A percentile compares a stretch with the other conserved stretches of the same genome.
phyloP scores from a whole-genome alignment of 2,888 invertebrate genomes.

The Polyommatus iphigenia region DNA sequence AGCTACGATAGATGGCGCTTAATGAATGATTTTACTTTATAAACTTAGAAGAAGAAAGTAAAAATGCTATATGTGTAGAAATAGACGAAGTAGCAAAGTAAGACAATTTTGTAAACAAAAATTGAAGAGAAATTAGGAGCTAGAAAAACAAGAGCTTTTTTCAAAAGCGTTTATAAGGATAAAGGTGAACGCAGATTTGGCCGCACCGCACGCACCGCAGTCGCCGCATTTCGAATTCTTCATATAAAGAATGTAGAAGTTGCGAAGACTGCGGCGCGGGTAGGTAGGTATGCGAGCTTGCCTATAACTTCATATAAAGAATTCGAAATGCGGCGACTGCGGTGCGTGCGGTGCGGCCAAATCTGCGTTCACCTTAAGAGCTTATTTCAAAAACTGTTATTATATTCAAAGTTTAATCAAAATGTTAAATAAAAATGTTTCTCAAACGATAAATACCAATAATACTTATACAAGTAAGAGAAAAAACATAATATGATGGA shows the following conservation, averaged over 20 bases:
- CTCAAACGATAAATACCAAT: background rate
- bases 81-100: background rate
- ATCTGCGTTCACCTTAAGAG: too few relatives aligned
- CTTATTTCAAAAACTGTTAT: background rate
- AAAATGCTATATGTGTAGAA: background rate
- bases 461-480: background rate
- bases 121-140: background rate
- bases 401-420: background rate
- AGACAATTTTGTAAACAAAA: background rate
- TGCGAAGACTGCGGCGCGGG: too few relatives aligned
- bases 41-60: background rate
- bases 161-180: background rate
- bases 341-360: too few relatives aligned
- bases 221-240: too few relatives aligned
- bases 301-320: too few relatives aligned
- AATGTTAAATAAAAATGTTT: background rate
- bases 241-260: too few relatives aligned
- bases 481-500: background rate
- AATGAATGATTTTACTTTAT: background rate
- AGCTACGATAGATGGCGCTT: slow-evolving; percentile 18
- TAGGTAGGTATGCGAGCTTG: too few relatives aligned
- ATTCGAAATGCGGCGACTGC: too few relatives aligned
- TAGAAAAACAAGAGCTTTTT: background rate
- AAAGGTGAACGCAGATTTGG: too few relatives aligned
- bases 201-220: too few relatives aligned